Evolutionary conservation across 2,797 vertebrate species (phyloP).

Genomic region (Cryptoprocta ferox): DNA sequence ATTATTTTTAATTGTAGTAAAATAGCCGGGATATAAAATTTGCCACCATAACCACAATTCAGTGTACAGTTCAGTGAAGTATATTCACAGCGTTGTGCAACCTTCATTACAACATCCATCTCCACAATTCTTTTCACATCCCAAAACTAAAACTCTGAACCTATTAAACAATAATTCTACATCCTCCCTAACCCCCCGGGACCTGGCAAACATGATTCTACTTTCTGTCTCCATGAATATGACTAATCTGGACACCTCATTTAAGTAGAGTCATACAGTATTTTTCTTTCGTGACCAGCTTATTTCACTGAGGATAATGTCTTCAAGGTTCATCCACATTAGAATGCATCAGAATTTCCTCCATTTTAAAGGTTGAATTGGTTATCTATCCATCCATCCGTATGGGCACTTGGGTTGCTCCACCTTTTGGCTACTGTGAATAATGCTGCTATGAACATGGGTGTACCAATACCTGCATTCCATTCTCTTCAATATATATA

Average conservation of each 20-base stretch:
- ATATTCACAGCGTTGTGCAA: neutral
- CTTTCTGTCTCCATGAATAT: neutral
- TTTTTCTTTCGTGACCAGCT: neutral
- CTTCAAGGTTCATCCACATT: neutral
- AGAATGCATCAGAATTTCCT: neutral
- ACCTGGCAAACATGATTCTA: neutral
- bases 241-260: neutral
- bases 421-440: neutral
- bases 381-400: neutral
- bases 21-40: neutral
- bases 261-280: neutral
- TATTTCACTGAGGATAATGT: neutral
- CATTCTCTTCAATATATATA: neutral
- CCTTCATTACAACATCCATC: neutral
- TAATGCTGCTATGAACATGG: neutral
- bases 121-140: neutral
- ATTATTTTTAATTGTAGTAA: neutral
- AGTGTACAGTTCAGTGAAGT: neutral
- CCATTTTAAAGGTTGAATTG: neutral
- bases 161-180: neutral
- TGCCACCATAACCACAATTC: neutral
- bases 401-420: neutral
- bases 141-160: neutral
- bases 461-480: neutral
- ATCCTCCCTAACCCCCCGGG: rapidly evolving